Conservation (phyloP, 2,797 vertebrate genomes). For the Mus spretus region DNA sequence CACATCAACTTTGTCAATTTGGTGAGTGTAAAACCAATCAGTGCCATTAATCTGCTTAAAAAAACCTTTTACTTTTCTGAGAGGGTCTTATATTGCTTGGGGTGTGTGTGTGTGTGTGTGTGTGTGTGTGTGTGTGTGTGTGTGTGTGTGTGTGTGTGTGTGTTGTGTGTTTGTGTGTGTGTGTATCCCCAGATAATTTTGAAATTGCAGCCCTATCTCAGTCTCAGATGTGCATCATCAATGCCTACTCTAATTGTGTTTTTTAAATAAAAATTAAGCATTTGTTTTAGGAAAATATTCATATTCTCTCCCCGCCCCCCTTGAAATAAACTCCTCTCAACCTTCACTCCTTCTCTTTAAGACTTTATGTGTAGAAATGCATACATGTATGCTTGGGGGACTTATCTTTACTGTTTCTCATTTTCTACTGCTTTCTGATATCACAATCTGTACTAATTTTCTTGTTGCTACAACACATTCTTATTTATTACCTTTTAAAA, state of each 20-base stretch:
- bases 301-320: neutral
- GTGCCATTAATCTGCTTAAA: neutral
- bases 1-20: slow-evolving; percentile 1
- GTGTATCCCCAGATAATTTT: neutral
- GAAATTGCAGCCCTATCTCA: neutral
- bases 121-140: no score
- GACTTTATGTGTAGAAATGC: neutral
- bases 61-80: neutral
- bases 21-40: slow-evolving; percentile 39
- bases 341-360: neutral
- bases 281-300: no score
- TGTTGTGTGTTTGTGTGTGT: no score
- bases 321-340: neutral
- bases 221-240: neutral
- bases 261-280: slow-evolving; percentile 14
- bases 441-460: slow-evolving; percentile 2
- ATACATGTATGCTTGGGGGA: neutral
- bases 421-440: slow-evolving; percentile 51
- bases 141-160: no score
- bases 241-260: neutral
- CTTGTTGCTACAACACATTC: slow-evolving; percentile 4
- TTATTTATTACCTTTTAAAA: neutral
- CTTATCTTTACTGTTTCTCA: slow-evolving; percentile 16
- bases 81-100: neutral
- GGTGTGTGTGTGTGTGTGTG: no score